phyloP scores from a whole-genome alignment of 2,888 invertebrate genomes.

The Thera britannica region DNA sequence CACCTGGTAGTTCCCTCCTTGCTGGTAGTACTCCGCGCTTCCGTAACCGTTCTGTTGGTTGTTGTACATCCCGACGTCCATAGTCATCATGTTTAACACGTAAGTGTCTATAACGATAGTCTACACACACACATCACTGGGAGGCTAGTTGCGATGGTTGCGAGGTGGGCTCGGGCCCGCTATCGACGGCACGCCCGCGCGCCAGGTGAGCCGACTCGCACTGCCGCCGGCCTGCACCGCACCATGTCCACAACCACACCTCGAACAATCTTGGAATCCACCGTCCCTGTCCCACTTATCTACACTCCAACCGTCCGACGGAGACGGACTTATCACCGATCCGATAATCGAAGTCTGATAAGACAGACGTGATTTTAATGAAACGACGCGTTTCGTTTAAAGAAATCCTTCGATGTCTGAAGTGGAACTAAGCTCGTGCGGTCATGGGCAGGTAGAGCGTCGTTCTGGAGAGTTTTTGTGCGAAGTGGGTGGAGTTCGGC shows the following conservation, averaged over 20 bases:
- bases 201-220: constrained; percentile 72
- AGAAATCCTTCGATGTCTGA: constrained; percentile 57
- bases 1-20: constrained; percentile 71
- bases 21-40: constrained; percentile 82
- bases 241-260: constrained; percentile 71
- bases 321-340: constrained; percentile 60
- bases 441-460: constrained; percentile 62
- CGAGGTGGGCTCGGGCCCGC: constrained; percentile 55
- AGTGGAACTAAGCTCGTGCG: constrained; percentile 62
- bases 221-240: constrained; percentile 63
- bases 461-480: constrained; percentile 66
- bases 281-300: constrained; percentile 63
- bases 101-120: constrained; percentile 62
- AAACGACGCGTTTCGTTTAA: constrained; percentile 51
- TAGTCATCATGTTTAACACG: constrained; percentile 89
- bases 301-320: constrained; percentile 44
- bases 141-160: constrained; percentile 53
- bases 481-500: constrained; percentile 77
- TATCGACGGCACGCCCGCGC: constrained; percentile 72
- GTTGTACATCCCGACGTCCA: constrained; percentile 93
- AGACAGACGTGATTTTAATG: constrained; percentile 64
- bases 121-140: constrained; percentile 78
- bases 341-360: constrained; percentile 61
- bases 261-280: constrained; percentile 54
- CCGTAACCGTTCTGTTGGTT: constrained; percentile 85